Evolutionary conservation across 2,113 vertebrate genomes (phyloP).

Genomic region (Cricetomys ansorgei): DNA sequence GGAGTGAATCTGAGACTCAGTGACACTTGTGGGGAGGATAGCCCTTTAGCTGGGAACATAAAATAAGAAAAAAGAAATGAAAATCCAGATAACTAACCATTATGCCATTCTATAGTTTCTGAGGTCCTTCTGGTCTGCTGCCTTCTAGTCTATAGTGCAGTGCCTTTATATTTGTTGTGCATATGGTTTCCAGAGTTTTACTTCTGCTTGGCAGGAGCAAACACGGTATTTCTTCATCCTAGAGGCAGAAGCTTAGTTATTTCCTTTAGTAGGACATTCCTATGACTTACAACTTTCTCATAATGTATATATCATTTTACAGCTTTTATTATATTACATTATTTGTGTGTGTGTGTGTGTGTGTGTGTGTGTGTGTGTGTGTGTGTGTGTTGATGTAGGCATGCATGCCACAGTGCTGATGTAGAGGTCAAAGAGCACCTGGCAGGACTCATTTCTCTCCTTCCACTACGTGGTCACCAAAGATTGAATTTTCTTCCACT

Average conservation of each 20-base stretch:
- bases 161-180: background rate
- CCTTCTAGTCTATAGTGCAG: background rate
- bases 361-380: background rate
- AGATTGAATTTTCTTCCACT: background rate
- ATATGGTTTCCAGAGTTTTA: background rate
- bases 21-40: background rate
- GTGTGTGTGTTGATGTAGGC: background rate
- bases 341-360: too few species aligned
- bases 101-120: background rate
- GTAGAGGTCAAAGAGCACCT: background rate
- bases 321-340: background rate
- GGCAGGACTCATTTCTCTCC: background rate
- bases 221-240: background rate
- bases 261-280: background rate
- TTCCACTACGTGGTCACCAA: background rate
- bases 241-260: background rate
- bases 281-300: background rate
- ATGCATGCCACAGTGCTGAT: background rate
- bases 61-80: background rate
- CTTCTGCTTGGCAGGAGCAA: background rate
- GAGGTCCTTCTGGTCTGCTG: background rate
- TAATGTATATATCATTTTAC: background rate
- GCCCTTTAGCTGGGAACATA: background rate
- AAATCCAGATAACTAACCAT: background rate
- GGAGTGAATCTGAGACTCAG: too few species aligned